These are phyloP conservation scores for Campylomormyrus tamandua DNA, from an alignment of 2,113 vertebrate species.

Conservation along the genomic window DNA sequence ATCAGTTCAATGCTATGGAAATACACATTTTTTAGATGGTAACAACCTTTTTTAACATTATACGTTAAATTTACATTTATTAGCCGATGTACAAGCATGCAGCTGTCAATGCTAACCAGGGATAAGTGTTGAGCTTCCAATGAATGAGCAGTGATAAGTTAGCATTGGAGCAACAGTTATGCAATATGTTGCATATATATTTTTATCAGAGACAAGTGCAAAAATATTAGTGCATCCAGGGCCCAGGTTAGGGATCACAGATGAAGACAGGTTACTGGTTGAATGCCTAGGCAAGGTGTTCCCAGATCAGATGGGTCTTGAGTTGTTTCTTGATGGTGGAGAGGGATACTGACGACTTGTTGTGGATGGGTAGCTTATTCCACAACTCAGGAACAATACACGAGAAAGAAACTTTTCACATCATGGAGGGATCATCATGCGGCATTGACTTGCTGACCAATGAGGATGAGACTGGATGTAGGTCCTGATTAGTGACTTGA, in stretches of 20 bases:
- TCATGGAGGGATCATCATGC: background rate
- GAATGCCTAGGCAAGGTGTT: background rate
- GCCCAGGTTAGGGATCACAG: background rate
- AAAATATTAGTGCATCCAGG: background rate
- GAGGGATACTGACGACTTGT: background rate
- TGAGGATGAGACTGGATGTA: background rate
- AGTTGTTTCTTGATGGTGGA: background rate
- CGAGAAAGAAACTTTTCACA: background rate
- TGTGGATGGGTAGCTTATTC: background rate
- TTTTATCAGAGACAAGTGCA: background rate
- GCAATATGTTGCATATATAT: background rate
- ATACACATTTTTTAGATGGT: background rate
- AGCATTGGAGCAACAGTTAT: background rate
- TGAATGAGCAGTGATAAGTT: background rate
- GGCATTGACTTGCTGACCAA: background rate
- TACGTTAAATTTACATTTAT: background rate
- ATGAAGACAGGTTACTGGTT: background rate
- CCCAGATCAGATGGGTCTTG: background rate
- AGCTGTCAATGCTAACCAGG: background rate
- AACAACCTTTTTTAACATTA: background rate
- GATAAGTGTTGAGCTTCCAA: background rate
- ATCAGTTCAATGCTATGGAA: background rate
- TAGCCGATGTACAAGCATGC: background rate
- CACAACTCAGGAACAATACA: background rate
- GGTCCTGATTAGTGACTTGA: background rate